These are phyloP conservation scores for Lutraria rhynchaena DNA, from an alignment of 1,140 invertebrate genomes.

Conservation along the genomic window DNA sequence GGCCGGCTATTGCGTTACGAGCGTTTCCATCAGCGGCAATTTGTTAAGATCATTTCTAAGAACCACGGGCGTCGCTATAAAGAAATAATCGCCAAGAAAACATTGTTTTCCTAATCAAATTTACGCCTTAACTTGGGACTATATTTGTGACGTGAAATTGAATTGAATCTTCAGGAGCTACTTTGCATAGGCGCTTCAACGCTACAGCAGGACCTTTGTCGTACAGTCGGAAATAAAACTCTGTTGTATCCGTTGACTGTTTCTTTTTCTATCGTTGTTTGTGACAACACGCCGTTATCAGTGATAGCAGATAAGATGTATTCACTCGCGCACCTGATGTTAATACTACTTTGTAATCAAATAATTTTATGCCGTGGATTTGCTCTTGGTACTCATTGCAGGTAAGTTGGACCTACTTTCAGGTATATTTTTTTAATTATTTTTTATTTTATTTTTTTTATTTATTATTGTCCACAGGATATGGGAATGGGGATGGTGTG, in stretches of 20 bases:
- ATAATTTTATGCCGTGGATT: constrained; percentile 36
- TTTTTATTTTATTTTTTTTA: constrained; percentile 1
- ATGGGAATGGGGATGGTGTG: not conserved
- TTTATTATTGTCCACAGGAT: constrained; percentile 21
- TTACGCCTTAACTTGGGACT: constrained; percentile 44
- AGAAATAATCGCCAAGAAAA: constrained; percentile 41
- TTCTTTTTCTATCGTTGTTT: constrained; percentile 8
- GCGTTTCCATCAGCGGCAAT: constrained; percentile 43
- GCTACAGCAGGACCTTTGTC: constrained; percentile 2
- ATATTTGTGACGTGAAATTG: constrained; percentile 49
- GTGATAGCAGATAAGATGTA: constrained; percentile 28
- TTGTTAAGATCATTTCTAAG: constrained; percentile 22
- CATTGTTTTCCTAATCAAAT: constrained; percentile 50
- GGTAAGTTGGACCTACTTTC: constrained; percentile 8
- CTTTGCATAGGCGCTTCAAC: constrained; percentile 24
- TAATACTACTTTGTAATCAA: constrained; percentile 16
- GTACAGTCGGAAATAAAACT: constrained; percentile 14
- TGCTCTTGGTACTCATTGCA: constrained; percentile 32
- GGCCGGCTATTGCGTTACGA: too few relatives aligned
- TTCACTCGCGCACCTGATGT: not conserved
- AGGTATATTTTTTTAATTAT: not conserved
- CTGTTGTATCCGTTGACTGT: not conserved
- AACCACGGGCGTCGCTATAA: constrained; percentile 44
- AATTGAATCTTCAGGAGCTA: constrained; percentile 45
- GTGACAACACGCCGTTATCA: not conserved